Conservation (phyloP, 2,113 vertebrate genomes). For the Lathamus discolor region DNA sequence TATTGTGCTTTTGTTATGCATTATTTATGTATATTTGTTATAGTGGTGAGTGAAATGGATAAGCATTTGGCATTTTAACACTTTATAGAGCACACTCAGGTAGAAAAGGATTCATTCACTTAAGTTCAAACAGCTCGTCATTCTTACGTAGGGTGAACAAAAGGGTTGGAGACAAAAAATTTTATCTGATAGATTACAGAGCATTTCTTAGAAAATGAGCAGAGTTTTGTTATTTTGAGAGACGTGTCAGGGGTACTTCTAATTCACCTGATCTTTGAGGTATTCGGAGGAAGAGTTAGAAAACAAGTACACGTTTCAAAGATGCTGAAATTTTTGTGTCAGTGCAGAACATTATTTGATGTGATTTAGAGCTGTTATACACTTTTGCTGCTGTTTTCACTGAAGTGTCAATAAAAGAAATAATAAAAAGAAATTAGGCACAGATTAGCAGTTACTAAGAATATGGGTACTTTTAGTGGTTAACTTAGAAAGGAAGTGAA, state of each 20-base stretch:
- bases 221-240: not conserved
- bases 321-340: not conserved
- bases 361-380: not conserved
- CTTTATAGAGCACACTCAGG: not conserved
- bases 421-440: not conserved
- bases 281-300: not conserved
- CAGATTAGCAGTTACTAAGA: conserved; percentile 25
- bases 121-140: not conserved
- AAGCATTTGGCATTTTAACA: not conserved
- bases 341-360: not conserved
- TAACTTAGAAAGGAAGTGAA: not conserved
- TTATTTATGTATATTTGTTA: not conserved
- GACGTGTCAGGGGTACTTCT: not conserved
- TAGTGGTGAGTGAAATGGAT: not conserved
- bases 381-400: not conserved
- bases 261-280: not conserved
- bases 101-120: not conserved
- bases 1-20: not conserved
- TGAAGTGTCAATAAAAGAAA: not conserved
- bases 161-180: not conserved
- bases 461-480: not conserved
- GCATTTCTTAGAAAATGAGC: not conserved
- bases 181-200: not conserved
- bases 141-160: not conserved
- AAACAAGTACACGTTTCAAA: not conserved